These are phyloP conservation scores for Ianthella basta DNA, from an alignment of 37 sponge, comb jelly and placozoan genomes.

Conservation along the genomic window DNA sequence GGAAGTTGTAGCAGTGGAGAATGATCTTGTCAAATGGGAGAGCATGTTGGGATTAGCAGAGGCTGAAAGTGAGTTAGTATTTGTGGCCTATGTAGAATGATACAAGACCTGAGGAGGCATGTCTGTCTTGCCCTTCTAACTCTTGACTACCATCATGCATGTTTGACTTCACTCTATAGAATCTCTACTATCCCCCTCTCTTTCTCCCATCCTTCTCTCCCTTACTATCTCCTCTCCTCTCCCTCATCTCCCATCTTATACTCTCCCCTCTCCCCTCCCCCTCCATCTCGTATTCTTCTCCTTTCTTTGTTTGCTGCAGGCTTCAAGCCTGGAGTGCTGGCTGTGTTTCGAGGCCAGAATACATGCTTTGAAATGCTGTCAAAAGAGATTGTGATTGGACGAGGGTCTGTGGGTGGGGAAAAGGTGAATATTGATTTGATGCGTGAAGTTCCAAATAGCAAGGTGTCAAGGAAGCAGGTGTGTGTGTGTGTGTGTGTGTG, in stretches of 20 bases:
- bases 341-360: constrained; percentile 53
- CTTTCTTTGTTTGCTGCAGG: constrained; percentile 36
- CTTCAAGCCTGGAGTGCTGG: constrained; percentile 72
- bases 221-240: too few relatives aligned
- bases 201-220: too few relatives aligned
- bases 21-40: constrained; percentile 80
- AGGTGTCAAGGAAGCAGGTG: constrained; percentile 89
- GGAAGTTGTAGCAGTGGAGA: constrained; percentile 81
- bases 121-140: too few relatives aligned
- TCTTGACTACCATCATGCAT: too few relatives aligned
- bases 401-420: constrained; percentile 54
- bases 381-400: constrained; percentile 74
- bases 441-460: constrained; percentile 82
- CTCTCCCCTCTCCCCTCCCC: not conserved
- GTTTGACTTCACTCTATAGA: too few relatives aligned
- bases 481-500: not conserved
- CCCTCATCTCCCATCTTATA: too few relatives aligned
- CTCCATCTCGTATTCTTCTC: not conserved
- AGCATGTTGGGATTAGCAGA: constrained; percentile 54
- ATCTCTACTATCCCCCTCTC: too few relatives aligned
- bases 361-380: constrained; percentile 56
- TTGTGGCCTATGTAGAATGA: too few relatives aligned
- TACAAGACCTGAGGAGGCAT: too few relatives aligned
- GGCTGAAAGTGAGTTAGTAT: constrained; percentile 30
- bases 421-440: constrained; percentile 89